Evolutionary conservation across 2,888 invertebrate genomes (phyloP).

Genomic region (Poecilobothrus nobilitatus): DNA sequence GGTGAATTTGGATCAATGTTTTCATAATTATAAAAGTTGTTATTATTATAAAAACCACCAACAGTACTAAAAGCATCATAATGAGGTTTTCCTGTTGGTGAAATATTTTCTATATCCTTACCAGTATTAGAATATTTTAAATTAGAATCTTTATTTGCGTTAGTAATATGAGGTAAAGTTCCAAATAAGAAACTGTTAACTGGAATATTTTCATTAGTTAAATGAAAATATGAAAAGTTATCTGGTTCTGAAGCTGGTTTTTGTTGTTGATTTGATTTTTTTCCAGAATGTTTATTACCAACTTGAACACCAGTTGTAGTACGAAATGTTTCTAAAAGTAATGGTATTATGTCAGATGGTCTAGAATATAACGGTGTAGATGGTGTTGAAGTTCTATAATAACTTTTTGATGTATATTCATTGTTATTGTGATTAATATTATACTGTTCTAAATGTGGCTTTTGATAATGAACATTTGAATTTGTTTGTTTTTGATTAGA

Average conservation of each 20-base stretch:
- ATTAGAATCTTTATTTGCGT: neutral
- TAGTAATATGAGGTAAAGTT: neutral
- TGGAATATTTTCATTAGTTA: conserved; percentile 31
- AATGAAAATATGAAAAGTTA: conserved; percentile 44
- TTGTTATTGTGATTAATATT: neutral
- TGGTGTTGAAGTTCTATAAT: neutral
- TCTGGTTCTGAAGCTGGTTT: conserved; percentile 21
- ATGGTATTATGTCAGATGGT: conserved; percentile 5
- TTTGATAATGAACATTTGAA: neutral
- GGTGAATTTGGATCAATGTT: neutral
- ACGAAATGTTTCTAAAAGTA: conserved; percentile 5
- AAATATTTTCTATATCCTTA: neutral
- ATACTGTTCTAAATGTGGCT: neutral
- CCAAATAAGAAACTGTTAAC: neutral
- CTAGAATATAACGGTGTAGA: neutral
- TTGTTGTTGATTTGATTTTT: conserved; percentile 9
- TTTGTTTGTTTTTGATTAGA: neutral
- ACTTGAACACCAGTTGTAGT: neutral
- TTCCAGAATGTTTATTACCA: too few relatives aligned
- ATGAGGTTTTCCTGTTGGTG: conserved; percentile 45
- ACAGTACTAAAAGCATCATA: conserved; percentile 49
- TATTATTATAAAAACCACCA: conserved; percentile 52
- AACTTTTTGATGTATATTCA: neutral
- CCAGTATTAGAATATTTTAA: neutral
- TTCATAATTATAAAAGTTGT: conserved; percentile 18